phyloP scores from a whole-genome alignment of 2,113 vertebrate species.

The Stomatorhinus ivindoensis region DNA sequence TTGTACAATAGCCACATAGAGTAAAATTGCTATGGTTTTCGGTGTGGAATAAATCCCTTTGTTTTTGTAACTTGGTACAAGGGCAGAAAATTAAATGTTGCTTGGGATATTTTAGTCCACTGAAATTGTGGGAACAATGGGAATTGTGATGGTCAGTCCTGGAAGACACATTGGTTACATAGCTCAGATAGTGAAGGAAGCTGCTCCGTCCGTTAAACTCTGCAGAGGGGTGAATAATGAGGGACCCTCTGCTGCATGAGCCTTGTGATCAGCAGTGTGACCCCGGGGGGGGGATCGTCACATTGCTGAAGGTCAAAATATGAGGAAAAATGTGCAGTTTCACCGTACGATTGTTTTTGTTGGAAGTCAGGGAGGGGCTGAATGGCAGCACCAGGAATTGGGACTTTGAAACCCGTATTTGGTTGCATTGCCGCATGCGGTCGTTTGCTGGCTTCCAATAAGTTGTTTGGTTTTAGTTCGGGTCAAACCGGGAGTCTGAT shows the following conservation, averaged over 20 bases:
- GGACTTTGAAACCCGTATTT: not conserved
- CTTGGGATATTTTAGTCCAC: slow-evolving; percentile 14
- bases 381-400: not conserved
- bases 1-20: not conserved
- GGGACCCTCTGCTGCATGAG: not conserved
- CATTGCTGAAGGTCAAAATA: not conserved
- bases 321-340: not conserved
- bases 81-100: slow-evolving; percentile 11
- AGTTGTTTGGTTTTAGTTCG: not conserved
- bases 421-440: not conserved
- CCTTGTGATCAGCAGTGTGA: slow-evolving; percentile 16
- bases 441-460: not conserved
- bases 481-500: not conserved
- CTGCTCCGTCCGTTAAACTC: not conserved
- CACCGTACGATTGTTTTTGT: not conserved
- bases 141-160: not conserved
- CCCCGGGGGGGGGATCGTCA: not conserved
- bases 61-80: not conserved
- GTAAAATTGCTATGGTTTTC: not conserved
- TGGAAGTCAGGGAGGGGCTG: not conserved
- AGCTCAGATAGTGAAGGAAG: not conserved
- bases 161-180: not conserved
- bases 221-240: not conserved
- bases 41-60: not conserved
- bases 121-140: not conserved